phyloP scores from a whole-genome alignment of 37 sponge, comb jelly and placozoan genomes.

The Amphimedon queenslandica region DNA sequence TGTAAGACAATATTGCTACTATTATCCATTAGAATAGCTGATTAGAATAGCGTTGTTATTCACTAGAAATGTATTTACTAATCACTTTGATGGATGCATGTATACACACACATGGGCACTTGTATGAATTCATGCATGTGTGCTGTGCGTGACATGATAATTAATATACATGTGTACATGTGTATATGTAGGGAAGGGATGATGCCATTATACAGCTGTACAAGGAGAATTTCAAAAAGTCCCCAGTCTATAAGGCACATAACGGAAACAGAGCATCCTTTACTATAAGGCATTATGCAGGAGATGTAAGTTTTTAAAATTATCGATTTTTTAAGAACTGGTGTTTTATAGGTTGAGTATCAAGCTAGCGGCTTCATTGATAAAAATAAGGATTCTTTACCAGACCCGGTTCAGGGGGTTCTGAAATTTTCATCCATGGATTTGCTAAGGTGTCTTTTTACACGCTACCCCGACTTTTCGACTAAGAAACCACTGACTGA shows the following conservation, averaged over 20 bases:
- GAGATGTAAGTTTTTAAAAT: constrained; percentile 26
- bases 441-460: constrained; percentile 30
- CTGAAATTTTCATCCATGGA: constrained; percentile 23
- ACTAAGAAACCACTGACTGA: not conserved
- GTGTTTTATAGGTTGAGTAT: constrained; percentile 43
- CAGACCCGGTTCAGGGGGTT: constrained; percentile 39
- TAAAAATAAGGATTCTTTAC: constrained; percentile 75
- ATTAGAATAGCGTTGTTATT: constrained; percentile 2
- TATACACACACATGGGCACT: constrained; percentile 10
- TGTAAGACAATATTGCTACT: constrained; percentile 16
- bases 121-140: too few species aligned
- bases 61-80: not conserved
- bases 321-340: not conserved
- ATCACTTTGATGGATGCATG: not conserved
- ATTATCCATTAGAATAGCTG: not conserved
- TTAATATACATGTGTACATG: too few species aligned
- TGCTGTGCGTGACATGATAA: too few species aligned
- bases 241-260: constrained; percentile 43
- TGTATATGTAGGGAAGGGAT: constrained; percentile 46
- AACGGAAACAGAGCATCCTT: constrained; percentile 47
- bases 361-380: constrained; percentile 58
- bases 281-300: constrained; percentile 77
- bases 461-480: not conserved
- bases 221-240: constrained; percentile 39
- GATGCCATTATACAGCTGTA: constrained; percentile 51